Evolutionary conservation across 2,797 vertebrate species (phyloP), one percentile per base, ranked within the genome.

Genomic region (Danio albolineatus): DNA sequence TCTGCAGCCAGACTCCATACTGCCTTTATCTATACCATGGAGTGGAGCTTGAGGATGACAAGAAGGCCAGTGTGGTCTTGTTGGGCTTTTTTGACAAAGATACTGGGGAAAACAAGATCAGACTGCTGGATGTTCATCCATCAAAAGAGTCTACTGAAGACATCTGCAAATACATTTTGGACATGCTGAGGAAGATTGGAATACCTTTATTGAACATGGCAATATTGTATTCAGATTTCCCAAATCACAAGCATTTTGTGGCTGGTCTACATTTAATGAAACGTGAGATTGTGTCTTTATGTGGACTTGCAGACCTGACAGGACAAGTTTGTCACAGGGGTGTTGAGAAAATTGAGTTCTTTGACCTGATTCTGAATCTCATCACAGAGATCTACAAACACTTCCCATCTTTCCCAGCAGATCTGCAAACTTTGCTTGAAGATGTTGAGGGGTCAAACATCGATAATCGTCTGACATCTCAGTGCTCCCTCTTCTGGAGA

Each of bases 1-100:
- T 72, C 10, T 91, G 91, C 48, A 59, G 7, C 0, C 13, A 79
- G 39, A 75, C 56, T 0, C 93, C 93, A 0, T 95, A 90, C 83
- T 91, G 91, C 67, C 85, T 94, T 61, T 94, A 93, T 78, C 62
- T 94, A 60, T 92, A 89, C 19, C 81, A 74, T 1, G 87, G 81
- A 0, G 79, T 90, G 2, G 86, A 89, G 21, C 59, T 93, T 65
- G 87, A 44, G 0, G 77, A 13, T 16, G 84, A 73, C 2, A 51
- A 74, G 28, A 86, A 65, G 5, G 64, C 71, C 0, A 88, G 71
- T 4, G 78, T 92, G 0, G 12, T 93, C n/a, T 82, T 94, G 70
- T 51, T 93, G 6, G 91, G 93, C 19, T 93, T 91, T 80, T 85
- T 89, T 1, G 87, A 93, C 39, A 67, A 73, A 12, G 39, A 7